These are phyloP conservation scores for Mohoua ochrocephala DNA, from an alignment of 2,113 vertebrate genomes.

Conservation along the genomic window DNA sequence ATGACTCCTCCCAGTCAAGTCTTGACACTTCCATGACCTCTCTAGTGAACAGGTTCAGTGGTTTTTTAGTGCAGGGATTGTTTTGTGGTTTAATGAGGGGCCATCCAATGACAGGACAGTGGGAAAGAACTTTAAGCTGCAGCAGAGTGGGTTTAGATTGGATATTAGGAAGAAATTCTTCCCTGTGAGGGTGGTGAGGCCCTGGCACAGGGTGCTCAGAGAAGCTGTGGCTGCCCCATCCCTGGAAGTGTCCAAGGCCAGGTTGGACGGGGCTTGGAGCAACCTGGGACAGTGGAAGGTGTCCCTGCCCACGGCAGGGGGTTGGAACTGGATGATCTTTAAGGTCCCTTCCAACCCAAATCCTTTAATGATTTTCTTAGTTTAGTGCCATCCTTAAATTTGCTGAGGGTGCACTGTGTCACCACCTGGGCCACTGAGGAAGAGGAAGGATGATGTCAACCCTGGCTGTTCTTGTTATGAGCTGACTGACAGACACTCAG, in stretches of 20 bases:
- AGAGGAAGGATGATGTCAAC: neutral
- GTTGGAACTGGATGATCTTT: rapidly evolving
- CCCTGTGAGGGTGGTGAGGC: neutral
- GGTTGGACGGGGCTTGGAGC: rapidly evolving
- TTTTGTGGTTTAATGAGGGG: neutral
- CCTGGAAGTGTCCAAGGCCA: neutral
- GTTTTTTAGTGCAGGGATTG: rapidly evolving
- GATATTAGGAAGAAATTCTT: neutral
- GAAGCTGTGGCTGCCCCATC: neutral
- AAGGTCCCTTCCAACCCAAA: neutral
- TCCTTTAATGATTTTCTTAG: neutral
- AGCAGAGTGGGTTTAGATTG: neutral
- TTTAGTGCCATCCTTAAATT: neutral
- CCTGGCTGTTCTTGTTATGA: neutral
- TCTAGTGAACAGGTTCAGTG: neutral
- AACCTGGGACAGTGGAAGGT: neutral
- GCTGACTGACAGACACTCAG: neutral
- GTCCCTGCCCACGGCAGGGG: neutral
- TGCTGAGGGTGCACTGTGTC: neutral
- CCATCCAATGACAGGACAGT: neutral
- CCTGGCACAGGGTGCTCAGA: neutral
- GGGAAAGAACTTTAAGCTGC: neutral
- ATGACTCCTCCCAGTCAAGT: neutral
- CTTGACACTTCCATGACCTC: neutral
- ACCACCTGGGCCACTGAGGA: neutral